phyloP scores from a whole-genome alignment of 2,888 invertebrate species.

The Himalopsyche kuldschensis region DNA sequence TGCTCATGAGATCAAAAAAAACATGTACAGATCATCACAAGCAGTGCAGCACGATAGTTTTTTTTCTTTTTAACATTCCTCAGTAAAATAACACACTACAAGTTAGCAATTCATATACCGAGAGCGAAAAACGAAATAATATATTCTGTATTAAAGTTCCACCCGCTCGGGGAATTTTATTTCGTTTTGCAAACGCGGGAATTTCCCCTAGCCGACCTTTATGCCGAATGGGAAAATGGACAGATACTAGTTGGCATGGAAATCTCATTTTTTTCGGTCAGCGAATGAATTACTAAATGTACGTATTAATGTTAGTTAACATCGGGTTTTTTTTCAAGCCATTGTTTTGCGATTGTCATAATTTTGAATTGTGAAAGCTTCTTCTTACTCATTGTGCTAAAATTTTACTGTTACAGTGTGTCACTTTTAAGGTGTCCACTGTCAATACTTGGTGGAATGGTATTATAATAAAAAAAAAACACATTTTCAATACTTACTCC shows the following conservation, averaged over 20 bases:
- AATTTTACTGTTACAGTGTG: no score
- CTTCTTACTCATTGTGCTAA: no score
- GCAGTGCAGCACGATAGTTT: not conserved
- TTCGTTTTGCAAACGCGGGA: not conserved
- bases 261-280: not conserved
- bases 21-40: no score
- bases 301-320: no score
- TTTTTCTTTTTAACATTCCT: not conserved
- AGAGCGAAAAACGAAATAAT: not conserved
- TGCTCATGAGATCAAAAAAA: no score
- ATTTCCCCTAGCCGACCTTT: not conserved
- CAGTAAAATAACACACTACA: not conserved
- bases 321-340: no score
- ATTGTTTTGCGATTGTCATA: no score
- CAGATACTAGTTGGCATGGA: not conserved
- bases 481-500: no score
- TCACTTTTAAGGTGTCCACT: no score
- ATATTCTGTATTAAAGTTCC: not conserved
- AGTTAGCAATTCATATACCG: not conserved
- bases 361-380: no score
- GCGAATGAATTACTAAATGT: not conserved
- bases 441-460: no score
- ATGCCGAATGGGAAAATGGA: not conserved
- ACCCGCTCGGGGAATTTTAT: not conserved
- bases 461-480: no score